A percentile compares a stretch with the other conserved stretches of the same genome.
Evolutionary conservation across 2,797 vertebrate genomes (phyloP).

Genomic region (Varecia variegata): DNA sequence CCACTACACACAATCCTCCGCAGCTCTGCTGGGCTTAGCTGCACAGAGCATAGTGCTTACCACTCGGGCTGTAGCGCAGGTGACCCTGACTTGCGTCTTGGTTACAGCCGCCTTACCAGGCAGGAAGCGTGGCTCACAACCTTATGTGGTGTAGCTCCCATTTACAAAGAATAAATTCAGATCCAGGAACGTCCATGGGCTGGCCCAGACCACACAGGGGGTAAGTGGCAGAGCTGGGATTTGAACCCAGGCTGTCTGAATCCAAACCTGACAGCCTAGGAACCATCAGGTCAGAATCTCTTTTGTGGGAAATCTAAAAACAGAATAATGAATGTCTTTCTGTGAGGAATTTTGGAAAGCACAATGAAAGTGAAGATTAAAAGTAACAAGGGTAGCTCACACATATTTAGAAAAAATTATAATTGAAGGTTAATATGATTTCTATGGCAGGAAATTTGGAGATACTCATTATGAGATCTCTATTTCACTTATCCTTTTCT

Average conservation of each 20-base stretch:
- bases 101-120: not conserved
- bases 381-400: not conserved
- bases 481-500: not conserved
- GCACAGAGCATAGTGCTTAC: not conserved
- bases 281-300: not conserved
- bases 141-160: not conserved
- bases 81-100: not conserved
- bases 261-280: not conserved
- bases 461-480: not conserved
- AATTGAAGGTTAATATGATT: not conserved
- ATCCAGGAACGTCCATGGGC: not conserved
- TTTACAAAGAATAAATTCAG: slow-evolving; percentile 1
- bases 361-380: not conserved
- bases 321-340: not conserved
- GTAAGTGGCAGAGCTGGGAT: not conserved
- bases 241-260: not conserved
- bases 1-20: not conserved
- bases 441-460: not conserved
- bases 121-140: not conserved
- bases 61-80: not conserved
- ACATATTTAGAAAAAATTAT: slow-evolving; percentile 10
- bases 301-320: not conserved
- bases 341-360: not conserved
- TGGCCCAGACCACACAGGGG: not conserved
- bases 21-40: not conserved